Conservation (phyloP, 2,888 invertebrate genomes). For the Drosophila rubida region DNA sequence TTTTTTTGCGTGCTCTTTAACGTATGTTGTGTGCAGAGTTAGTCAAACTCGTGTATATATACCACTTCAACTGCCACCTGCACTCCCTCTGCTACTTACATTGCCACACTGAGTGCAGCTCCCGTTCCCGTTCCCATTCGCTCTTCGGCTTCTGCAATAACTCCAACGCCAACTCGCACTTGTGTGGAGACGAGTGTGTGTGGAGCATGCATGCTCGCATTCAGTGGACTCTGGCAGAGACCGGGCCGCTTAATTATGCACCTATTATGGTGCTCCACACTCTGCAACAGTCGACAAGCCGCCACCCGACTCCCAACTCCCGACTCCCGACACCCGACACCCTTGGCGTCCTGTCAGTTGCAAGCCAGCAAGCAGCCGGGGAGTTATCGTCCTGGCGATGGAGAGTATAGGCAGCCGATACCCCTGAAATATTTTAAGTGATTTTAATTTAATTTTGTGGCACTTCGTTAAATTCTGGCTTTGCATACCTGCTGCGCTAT, state of each 20-base stretch:
- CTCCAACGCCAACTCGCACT: background rate
- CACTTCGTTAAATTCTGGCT: constrained; percentile 36
- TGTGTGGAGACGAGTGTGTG: background rate
- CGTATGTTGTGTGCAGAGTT: constrained; percentile 21
- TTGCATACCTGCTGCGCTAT: constrained; percentile 16
- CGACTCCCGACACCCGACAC: constrained; percentile 13
- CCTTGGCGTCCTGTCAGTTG: constrained; percentile 20
- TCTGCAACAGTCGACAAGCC: background rate
- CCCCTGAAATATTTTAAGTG: constrained; percentile 70
- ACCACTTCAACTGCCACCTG: background rate
- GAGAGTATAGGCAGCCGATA: constrained; percentile 30
- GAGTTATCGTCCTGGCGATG: constrained; percentile 45
- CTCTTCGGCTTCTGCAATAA: background rate
- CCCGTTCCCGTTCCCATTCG: background rate
- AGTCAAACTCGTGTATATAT: background rate
- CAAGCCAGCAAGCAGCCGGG: constrained; percentile 9
- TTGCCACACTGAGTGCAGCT: background rate
- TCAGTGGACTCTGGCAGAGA: constrained; percentile 17
- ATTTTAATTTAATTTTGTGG: constrained; percentile 72
- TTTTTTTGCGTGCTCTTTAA: background rate
- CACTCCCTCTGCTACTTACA: background rate
- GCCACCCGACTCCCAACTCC: constrained; percentile 1
- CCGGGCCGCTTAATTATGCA: constrained; percentile 69
- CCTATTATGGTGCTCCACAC: constrained; percentile 57
- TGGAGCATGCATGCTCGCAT: background rate